Evolutionary conservation across 2,113 vertebrate species (phyloP).

Genomic region (Labeo rohita): DNA sequence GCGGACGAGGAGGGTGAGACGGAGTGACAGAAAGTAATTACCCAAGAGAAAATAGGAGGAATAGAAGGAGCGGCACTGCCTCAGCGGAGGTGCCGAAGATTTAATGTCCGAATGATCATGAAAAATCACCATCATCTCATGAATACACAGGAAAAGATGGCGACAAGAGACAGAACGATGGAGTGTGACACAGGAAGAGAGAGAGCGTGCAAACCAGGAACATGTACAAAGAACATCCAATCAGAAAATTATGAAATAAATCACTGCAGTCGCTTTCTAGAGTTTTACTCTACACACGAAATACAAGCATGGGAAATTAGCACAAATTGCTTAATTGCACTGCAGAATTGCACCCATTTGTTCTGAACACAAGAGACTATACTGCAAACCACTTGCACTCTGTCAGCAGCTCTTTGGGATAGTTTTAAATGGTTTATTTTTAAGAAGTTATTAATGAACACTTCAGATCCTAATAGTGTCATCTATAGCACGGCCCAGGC

Average conservation of each 20-base stretch:
- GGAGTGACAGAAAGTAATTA: constrained; percentile 56
- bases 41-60: constrained; percentile 44
- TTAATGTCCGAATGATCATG: constrained; percentile 53
- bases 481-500: not conserved
- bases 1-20: constrained; percentile 22
- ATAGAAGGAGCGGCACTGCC: not conserved
- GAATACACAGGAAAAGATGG: constrained; percentile 31
- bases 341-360: not conserved
- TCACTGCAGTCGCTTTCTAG: not conserved
- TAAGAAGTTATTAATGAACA: constrained; percentile 26
- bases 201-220: not conserved
- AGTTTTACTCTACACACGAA: not conserved
- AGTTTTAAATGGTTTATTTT: constrained; percentile 16
- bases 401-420: constrained; percentile 10
- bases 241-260: not conserved
- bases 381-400: not conserved
- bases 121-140: constrained; percentile 49
- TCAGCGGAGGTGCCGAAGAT: constrained; percentile 22
- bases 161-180: constrained; percentile 11
- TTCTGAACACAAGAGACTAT: not conserved
- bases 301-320: not conserved
- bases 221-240: not conserved
- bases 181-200: constrained; percentile 14
- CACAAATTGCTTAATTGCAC: not conserved
- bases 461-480: constrained; percentile 16